phyloP scores from a whole-genome alignment of 2,113 vertebrate species.

The Sorex fumeus region DNA sequence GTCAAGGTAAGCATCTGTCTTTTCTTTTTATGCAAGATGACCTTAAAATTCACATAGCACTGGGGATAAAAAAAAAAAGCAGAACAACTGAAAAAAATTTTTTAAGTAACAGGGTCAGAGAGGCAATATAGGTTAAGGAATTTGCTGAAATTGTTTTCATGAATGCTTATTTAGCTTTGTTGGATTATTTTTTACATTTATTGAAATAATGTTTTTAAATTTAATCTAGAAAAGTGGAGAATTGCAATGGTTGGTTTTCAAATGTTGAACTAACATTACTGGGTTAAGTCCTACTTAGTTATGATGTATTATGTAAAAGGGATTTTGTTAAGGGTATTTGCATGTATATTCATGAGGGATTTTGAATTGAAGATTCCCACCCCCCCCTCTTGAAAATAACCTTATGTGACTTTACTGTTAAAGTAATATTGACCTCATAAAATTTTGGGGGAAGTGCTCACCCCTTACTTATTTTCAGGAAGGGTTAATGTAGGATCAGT shows the following conservation, averaged over 20 bases:
- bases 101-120: too few species aligned
- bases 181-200: not conserved
- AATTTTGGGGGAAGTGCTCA: not conserved
- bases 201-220: conserved; percentile 10
- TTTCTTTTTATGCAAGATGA: too few species aligned
- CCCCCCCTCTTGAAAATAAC: conserved; percentile 37
- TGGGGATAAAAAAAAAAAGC: too few species aligned
- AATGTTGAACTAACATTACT: conserved; percentile 46
- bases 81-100: too few species aligned
- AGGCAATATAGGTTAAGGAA: not conserved
- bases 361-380: not conserved
- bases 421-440: conserved; percentile 36
- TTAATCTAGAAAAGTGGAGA: conserved; percentile 55
- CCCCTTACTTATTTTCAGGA: not conserved
- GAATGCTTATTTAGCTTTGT: conserved; percentile 11
- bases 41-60: too few species aligned
- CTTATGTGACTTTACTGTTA: conserved; percentile 31
- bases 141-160: conserved; percentile 13
- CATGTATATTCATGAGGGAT: conserved; percentile 18
- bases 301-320: conserved; percentile 36
- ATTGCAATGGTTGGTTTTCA: conserved; percentile 27
- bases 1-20: too few species aligned
- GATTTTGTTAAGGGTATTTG: conserved; percentile 60
- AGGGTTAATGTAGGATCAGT: not conserved
- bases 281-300: conserved; percentile 62